These are phyloP conservation scores for Pollachius pollachius DNA, from an alignment of 2,113 vertebrate genomes.

Conservation along the genomic window DNA sequence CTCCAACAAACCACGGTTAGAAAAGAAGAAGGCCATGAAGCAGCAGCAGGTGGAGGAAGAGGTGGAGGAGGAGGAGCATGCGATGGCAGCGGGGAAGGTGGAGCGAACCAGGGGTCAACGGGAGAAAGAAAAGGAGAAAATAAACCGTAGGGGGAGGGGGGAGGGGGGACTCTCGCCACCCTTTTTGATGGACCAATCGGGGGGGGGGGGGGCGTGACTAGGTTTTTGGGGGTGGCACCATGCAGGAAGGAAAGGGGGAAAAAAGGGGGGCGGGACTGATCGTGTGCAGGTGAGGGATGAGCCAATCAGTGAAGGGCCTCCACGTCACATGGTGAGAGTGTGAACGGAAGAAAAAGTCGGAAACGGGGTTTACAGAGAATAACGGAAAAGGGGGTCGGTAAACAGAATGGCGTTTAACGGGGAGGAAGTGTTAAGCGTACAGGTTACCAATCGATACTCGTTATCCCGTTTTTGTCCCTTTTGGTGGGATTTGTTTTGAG, in stretches of 20 bases:
- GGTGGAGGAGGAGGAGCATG: conserved; percentile 36
- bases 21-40: not conserved
- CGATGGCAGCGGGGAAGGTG: conserved; percentile 51
- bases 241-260: conserved; percentile 53
- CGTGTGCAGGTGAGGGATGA: conserved; percentile 73
- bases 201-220: conserved; percentile 12
- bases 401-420: not conserved
- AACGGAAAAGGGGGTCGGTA: conserved; percentile 55
- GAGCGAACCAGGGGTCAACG: conserved; percentile 19
- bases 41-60: too few relatives aligned
- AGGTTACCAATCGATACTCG: conserved; percentile 96
- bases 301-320: conserved; percentile 86
- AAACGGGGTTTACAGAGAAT: conserved; percentile 27
- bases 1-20: too few relatives aligned
- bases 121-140: conserved; percentile 29
- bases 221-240: conserved; percentile 56
- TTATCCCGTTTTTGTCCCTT: conserved; percentile 89
- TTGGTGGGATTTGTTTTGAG: conserved; percentile 95
- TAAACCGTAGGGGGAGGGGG: conserved; percentile 3
- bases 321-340: conserved; percentile 92
- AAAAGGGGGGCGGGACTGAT: conserved; percentile 83
- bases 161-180: conserved; percentile 45
- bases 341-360: conserved; percentile 69
- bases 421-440: conserved; percentile 89
- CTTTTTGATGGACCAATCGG: conserved; percentile 50